Base-by-base conservation (phyloP, 2,797 vertebrate genomes). In the Ptychadena robeensis region DNA sequence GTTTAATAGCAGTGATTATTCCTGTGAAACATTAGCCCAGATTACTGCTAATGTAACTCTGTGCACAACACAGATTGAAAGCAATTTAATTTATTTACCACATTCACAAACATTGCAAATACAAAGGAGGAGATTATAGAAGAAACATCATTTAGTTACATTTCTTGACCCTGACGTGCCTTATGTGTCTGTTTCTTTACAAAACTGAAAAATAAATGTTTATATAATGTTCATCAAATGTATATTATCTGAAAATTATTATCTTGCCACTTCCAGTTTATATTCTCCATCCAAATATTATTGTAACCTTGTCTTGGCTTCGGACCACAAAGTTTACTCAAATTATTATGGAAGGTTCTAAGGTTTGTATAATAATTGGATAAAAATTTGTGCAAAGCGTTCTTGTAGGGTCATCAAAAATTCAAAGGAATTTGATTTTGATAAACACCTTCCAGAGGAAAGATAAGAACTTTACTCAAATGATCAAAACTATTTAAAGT, bases 31-130 rank as follows among this genome's bases (percentile, higher is more conserved):
- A 70, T 82, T 77, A 77, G 35, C 53, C 44, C 65, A 44, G 67
- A 77, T 77, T 82, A 79, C 64, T 40, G 69, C 34, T 79, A 69
- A 79, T 79, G 69, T 65, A 73, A 30, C 64, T 73, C 59, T 65
- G 37, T 37, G 31, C 35, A 53, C 15, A 38, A 37, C 31, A 61
- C 27, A 63, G 69, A 79, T 83, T 73, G 37, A 73, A 74, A 59
- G 76, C 76, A 79, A 73, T 83, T 79, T 83, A 66, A 61, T 73
- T 74, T 48, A 83, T 70, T 79, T 79, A 44, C 75, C 66, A 68
- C 31, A 27, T 83, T 73, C 71, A 63, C 27, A 40, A 38, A 66
- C 32, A 27, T 67, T 65, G 53, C 68, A 79, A 83, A 79, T 34
- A 74, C 70, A 68, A 73, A 61, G 63, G 32, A 44, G 34, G 70